A percentile compares a stretch with the other conserved stretches of the same genome.
Evolutionary conservation across 1,140 invertebrate species (phyloP).

Genomic region (Arctopsyche grandis): DNA sequence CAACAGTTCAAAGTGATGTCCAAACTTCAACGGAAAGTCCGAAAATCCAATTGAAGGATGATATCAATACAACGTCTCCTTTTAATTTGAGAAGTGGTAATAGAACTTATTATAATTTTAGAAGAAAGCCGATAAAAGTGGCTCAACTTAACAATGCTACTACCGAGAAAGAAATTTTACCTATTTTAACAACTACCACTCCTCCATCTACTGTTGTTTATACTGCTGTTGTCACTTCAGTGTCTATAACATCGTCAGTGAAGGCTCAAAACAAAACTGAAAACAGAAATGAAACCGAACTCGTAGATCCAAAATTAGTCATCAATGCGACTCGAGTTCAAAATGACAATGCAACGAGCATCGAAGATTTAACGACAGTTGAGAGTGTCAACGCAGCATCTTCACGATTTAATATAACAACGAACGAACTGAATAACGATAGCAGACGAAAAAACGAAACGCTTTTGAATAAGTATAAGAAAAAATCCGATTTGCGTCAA

Average conservation of each 20-base stretch:
- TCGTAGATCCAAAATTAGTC: conserved; percentile 54
- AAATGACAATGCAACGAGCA: conserved; percentile 1
- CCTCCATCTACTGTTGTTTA: conserved; percentile 63
- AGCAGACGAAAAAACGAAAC: conserved; percentile 60
- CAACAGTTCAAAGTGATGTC: background rate
- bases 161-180: conserved; percentile 32
- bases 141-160: conserved; percentile 32
- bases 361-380: conserved; percentile 39
- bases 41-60: background rate
- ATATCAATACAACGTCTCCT: background rate
- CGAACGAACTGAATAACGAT: conserved; percentile 55
- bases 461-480: conserved; percentile 45
- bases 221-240: conserved; percentile 66
- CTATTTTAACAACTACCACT: conserved; percentile 57
- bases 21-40: conserved; percentile 4
- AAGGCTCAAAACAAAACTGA: conserved; percentile 64
- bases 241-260: conserved; percentile 65
- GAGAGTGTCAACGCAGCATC: conserved; percentile 57
- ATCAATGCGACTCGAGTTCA: background rate
- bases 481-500: conserved; percentile 42
- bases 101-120: conserved; percentile 46
- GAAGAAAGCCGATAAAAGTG: conserved; percentile 48
- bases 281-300: conserved; percentile 49
- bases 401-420: conserved; percentile 60
- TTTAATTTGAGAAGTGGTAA: conserved; percentile 7